phyloP scores from a whole-genome alignment of 1,140 invertebrate genomes.

The Drosophila pachea region DNA sequence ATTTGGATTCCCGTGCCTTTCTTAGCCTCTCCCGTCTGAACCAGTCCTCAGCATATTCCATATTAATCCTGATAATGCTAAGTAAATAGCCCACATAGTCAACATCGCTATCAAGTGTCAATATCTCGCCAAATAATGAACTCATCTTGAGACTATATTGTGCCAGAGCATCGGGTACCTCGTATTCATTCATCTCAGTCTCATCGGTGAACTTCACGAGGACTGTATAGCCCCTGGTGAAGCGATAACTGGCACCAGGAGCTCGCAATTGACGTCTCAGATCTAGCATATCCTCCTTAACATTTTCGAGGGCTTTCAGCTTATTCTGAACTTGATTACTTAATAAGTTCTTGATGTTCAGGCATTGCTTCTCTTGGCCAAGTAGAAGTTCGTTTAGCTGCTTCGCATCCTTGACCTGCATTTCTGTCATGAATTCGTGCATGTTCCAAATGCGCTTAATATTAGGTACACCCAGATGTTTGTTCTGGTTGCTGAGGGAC shows the following conservation, averaged over 20 bases:
- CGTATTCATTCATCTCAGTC: slow-evolving; percentile 28
- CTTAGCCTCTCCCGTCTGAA: not conserved
- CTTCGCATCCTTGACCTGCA: slow-evolving; percentile 25
- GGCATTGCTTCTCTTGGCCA: slow-evolving; percentile 30
- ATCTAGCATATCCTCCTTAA: slow-evolving; percentile 43
- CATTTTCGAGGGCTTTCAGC: slow-evolving; percentile 15
- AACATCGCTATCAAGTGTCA: slow-evolving; percentile 45
- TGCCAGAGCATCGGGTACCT: slow-evolving; percentile 31
- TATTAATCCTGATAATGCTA: slow-evolving; percentile 34
- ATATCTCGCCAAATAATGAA: slow-evolving; percentile 32
- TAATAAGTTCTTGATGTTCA: slow-evolving; percentile 14
- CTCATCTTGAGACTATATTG: slow-evolving; percentile 43
- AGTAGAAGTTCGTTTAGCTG: slow-evolving; percentile 17
- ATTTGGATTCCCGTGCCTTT: too few species aligned
- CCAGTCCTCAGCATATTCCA: slow-evolving; percentile 28
- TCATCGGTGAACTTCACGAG: slow-evolving; percentile 42
- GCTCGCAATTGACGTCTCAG: slow-evolving; percentile 26
- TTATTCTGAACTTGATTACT: slow-evolving; percentile 23
- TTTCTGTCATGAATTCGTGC: slow-evolving; percentile 27
- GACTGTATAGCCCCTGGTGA: slow-evolving; percentile 6
- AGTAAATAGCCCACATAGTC: slow-evolving; percentile 40
- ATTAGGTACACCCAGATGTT: slow-evolving; percentile 26
- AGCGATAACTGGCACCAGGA: not conserved
- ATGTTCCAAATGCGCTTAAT: slow-evolving; percentile 33
- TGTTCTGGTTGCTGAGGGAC: not conserved